Conservation (phyloP, 1,140 invertebrate species). For the Drosophila pandora region DNA sequence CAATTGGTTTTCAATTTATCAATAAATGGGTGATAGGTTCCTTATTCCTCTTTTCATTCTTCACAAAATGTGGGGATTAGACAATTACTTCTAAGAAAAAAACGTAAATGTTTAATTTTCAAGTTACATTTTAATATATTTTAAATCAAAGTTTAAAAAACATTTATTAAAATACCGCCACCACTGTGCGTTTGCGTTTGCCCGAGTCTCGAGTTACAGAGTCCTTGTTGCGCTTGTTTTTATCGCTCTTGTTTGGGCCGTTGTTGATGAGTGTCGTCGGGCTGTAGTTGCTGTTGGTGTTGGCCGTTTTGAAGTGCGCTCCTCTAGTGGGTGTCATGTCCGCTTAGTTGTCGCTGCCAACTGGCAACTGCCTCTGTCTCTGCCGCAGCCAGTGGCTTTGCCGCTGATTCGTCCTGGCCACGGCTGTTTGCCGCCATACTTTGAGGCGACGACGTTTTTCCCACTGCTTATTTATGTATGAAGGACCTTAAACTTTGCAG, state of each 20-base stretch:
- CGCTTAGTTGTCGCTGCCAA: slow-evolving; percentile 62
- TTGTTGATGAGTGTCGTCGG: slow-evolving; percentile 74
- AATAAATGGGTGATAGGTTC: no score
- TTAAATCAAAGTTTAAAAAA: not conserved
- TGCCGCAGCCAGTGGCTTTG: slow-evolving; percentile 1
- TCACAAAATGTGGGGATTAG: no score
- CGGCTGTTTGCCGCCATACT: slow-evolving; percentile 58
- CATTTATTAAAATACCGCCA: not conserved
- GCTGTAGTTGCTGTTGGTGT: slow-evolving; percentile 40
- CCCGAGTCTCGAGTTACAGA: slow-evolving; percentile 62
- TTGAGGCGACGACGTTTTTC: slow-evolving; percentile 69
- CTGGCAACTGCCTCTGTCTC: slow-evolving; percentile 9
- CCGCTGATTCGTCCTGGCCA: not conserved
- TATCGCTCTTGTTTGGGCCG: slow-evolving; percentile 75
- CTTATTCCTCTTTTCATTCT: no score
- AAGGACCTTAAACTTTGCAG: slow-evolving; percentile 80
- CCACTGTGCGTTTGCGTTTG: slow-evolving; percentile 1
- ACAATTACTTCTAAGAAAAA: no score
- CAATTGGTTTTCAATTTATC: no score
- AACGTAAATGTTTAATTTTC: not conserved
- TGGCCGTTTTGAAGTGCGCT: slow-evolving; percentile 68
- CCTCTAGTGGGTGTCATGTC: slow-evolving; percentile 78
- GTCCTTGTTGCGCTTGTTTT: slow-evolving; percentile 81
- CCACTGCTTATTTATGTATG: slow-evolving; percentile 81
- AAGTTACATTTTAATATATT: not conserved